Evolutionary conservation across 2,113 vertebrate genomes (phyloP), one percentile per base, ranked within the genome.

Genomic region (Protobothrops flavoviridis): DNA sequence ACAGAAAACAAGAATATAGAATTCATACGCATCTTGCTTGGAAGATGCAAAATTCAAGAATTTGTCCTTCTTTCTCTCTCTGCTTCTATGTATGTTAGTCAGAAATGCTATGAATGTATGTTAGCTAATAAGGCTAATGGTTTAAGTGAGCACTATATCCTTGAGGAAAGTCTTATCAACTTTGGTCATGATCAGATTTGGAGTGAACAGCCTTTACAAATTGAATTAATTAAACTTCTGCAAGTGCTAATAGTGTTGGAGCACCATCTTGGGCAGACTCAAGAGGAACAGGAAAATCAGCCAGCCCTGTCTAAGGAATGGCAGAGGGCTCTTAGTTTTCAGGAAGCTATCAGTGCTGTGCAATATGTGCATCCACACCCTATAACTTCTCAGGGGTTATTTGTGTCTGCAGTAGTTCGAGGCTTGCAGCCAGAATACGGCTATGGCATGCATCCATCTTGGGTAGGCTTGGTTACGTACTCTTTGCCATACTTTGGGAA

Each of bases 331-430:
- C 96, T 99, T 2, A 98, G 98, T 93, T 99, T 99, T 95, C 99
- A 99, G 97, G 98, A 99, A 97, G 98, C 99, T 81, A 99, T 99
- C 33, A 97, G 98, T 29, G 99, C 99, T 52, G 95, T 98, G 92
- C 98, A 98, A 20, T 99, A 99, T 0, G 98, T 99, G 85, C 97
- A 98, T 85, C 98, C 98, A 0, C 99, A 99, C 55, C 98, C 98
- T 1, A 99, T 99, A 96, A 99, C 99, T 0, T 98, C 99, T 0
- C 99, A 99, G 94, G 99, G 99, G 0, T 97, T 99, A 95, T 99
- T 99, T 56, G 99, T 99, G 20, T 98, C 98, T 0, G 99, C 99
- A 0, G 99, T 99, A 64, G 98, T 99, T 24, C 96, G 98, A 59
- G 98, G 99, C 17, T 97, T 99, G 92, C 98, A 99, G 95, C 99